Percentiles rank a stretch among this genome's conserved stretches.
Conservation (phyloP, 2,113 vertebrate species). For the Picathartes gymnocephalus region DNA sequence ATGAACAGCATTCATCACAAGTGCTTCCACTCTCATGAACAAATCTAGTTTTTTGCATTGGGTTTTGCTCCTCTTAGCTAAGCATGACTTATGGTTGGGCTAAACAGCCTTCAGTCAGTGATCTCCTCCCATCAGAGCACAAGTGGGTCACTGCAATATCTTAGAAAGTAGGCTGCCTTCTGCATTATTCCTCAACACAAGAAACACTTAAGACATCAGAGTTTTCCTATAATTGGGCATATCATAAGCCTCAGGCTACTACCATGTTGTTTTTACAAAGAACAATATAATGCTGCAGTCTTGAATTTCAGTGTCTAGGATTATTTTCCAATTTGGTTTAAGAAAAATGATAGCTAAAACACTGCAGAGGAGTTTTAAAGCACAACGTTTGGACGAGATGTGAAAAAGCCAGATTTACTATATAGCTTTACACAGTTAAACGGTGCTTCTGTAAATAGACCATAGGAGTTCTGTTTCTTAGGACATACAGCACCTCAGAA, state of each 20-base stretch:
- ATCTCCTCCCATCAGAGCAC: neutral
- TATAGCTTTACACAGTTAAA: neutral
- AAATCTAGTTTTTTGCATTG: neutral
- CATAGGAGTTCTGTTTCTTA: neutral
- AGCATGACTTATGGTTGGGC: neutral
- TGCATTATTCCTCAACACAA: neutral
- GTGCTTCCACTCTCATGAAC: neutral
- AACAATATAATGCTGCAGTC: neutral
- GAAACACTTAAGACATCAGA: neutral
- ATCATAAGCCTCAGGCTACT: slow-evolving; percentile 21
- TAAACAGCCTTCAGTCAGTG: neutral
- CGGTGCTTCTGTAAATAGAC: neutral
- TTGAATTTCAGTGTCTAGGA: neutral
- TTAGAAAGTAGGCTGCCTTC: neutral
- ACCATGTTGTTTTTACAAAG: neutral
- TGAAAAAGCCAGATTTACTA: neutral
- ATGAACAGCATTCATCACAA: neutral
- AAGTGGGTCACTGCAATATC: neutral
- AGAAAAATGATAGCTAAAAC: neutral
- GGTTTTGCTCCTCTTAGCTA: neutral
- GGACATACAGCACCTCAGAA: neutral
- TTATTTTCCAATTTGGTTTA: neutral
- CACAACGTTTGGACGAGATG: neutral
- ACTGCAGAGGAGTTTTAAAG: neutral
- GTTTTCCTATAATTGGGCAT: neutral